A percentile compares a stretch with the other conserved stretches of the same genome.
Conservation (phyloP, 2,888 invertebrate species). For the Xestia sexstrigata region DNA sequence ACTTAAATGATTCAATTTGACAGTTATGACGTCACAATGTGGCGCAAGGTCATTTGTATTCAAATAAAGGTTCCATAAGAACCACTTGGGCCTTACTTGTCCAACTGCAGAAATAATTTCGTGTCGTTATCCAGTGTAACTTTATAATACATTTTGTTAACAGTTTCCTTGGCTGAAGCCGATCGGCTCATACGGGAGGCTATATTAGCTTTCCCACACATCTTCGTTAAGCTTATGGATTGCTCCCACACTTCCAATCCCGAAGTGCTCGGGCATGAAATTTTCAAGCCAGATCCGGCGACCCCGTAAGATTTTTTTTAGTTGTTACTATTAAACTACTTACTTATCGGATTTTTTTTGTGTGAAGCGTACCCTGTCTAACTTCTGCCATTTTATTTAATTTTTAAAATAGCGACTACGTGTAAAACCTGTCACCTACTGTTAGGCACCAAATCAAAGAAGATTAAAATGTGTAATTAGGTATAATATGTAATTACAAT, state of each 20-base stretch:
- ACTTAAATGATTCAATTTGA: neutral
- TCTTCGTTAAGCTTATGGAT: slow-evolving; percentile 67
- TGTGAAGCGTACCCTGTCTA: no score
- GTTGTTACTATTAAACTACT: no score
- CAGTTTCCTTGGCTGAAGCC: slow-evolving; percentile 63
- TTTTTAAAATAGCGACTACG: no score
- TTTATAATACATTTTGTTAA: neutral
- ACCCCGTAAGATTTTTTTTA: slow-evolving; percentile 40
- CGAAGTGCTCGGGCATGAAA: slow-evolving; percentile 11
- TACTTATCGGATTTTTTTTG: no score
- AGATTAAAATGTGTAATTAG: no score
- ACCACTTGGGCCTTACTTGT: neutral
- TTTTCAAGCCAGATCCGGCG: slow-evolving; percentile 41
- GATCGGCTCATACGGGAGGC: slow-evolving; percentile 70
- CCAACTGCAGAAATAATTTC: neutral
- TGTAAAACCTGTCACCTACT: no score
- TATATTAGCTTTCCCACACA: slow-evolving; percentile 72
- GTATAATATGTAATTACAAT: no score
- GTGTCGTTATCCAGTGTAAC: neutral
- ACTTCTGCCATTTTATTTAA: no score
- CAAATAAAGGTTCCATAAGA: neutral
- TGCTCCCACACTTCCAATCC: slow-evolving; percentile 43
- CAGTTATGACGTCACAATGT: neutral
- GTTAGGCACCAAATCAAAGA: no score
- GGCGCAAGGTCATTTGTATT: neutral